phyloP scores from a whole-genome alignment of 2,888 invertebrate species.

The Erebia ligea region DNA sequence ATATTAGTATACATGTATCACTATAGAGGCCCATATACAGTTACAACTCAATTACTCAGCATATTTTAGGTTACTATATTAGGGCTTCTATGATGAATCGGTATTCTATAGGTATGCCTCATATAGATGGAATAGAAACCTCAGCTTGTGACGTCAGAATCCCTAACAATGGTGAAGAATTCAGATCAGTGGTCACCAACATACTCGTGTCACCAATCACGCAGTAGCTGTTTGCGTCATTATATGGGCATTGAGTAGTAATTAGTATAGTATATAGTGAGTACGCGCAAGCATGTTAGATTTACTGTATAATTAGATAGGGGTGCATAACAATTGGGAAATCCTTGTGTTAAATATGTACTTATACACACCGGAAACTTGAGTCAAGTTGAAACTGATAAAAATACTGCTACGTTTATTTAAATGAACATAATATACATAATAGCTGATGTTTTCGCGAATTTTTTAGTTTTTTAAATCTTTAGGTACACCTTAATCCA shows the following conservation, averaged over 20 bases:
- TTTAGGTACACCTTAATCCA: too few relatives aligned
- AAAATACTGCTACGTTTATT: not conserved
- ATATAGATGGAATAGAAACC: slow-evolving; percentile 12
- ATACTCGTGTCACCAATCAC: not conserved
- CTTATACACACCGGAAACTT: slow-evolving; percentile 10
- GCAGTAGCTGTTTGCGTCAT: slow-evolving; percentile 8
- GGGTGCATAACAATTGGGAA: slow-evolving; percentile 8
- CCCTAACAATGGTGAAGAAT: slow-evolving; percentile 6
- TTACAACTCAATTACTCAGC: slow-evolving; percentile 4
- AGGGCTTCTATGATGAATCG: slow-evolving; percentile 1
- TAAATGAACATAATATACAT: too few relatives aligned
- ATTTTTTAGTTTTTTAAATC: too few relatives aligned
- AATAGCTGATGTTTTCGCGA: too few relatives aligned
- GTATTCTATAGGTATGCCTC: not conserved
- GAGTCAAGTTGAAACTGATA: not conserved
- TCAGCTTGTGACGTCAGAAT: slow-evolving; percentile 9
- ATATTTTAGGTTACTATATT: not conserved
- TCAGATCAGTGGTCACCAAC: not conserved
- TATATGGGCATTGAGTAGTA: too few relatives aligned
- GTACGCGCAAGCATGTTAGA: not conserved
- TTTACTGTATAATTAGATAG: slow-evolving; percentile 22
- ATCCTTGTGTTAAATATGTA: slow-evolving; percentile 7
- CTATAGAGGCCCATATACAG: too few relatives aligned
- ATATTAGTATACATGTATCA: too few relatives aligned
- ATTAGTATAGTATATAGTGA: not conserved